Conservation (phyloP, 1,140 invertebrate species). For the Drosophila arizonae region DNA sequence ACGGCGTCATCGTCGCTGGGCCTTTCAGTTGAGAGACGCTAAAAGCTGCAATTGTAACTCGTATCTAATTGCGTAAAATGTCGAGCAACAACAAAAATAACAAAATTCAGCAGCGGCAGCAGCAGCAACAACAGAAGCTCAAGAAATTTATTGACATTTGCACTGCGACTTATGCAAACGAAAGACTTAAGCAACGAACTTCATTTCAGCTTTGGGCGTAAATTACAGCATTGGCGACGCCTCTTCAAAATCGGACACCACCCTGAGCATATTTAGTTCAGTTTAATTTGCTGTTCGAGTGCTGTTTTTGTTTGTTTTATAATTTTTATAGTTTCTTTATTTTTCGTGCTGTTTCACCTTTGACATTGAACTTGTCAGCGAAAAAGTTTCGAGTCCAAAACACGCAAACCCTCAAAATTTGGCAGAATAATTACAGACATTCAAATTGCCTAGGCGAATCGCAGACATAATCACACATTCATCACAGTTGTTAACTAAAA, state of each 20-base stretch:
- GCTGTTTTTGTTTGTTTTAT: conserved; percentile 19
- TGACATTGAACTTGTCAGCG: conserved; percentile 76
- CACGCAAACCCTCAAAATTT: conserved; percentile 29
- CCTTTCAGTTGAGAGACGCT: conserved; percentile 40
- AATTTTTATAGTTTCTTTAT: conserved; percentile 11
- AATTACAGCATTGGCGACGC: conserved; percentile 15
- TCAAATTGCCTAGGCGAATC: conserved; percentile 30
- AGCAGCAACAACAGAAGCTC: conserved; percentile 25
- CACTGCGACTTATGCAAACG: conserved; percentile 48
- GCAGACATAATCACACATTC: conserved; percentile 19
- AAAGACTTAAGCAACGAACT: conserved; percentile 75
- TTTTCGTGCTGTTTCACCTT: conserved; percentile 55
- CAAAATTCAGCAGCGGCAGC: background rate
- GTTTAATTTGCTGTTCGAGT: background rate
- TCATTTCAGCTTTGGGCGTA: conserved; percentile 6
- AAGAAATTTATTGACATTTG: conserved; percentile 62
- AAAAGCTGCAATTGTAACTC: conserved; percentile 62
- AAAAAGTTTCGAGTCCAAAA: conserved; percentile 12
- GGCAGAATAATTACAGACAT: conserved; percentile 26
- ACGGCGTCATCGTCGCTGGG: conserved; percentile 41
- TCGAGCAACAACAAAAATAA: conserved; percentile 20
- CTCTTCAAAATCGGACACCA: conserved; percentile 37
- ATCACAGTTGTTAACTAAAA: conserved; percentile 21
- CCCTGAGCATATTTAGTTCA: background rate
- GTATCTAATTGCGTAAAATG: conserved; percentile 69